These are phyloP conservation scores for Tachuris rubrigastra DNA, from an alignment of 2,113 vertebrate species.

Conservation along the genomic window DNA sequence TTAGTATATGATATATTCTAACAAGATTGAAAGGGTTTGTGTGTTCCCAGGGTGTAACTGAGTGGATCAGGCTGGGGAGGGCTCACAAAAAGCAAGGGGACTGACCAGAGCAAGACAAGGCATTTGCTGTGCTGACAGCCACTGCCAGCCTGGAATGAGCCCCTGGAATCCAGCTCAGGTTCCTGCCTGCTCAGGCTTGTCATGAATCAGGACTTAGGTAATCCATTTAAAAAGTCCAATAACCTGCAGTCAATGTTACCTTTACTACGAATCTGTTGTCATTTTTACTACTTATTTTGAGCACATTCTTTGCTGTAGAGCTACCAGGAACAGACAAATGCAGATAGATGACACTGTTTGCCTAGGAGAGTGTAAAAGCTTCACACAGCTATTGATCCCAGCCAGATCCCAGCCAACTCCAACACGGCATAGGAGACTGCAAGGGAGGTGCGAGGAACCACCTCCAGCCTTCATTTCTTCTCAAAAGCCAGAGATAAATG, in stretches of 20 bases:
- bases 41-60: background rate
- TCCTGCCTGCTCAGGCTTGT: background rate
- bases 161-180: background rate
- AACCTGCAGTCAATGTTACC: conserved; percentile 19
- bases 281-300: conserved; percentile 14
- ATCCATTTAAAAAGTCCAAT: background rate
- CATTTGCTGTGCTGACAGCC: background rate
- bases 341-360: background rate
- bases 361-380: background rate
- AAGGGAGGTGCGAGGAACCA: background rate
- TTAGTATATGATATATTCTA: background rate
- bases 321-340: background rate
- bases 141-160: background rate
- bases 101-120: background rate
- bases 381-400: background rate
- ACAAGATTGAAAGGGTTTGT: background rate
- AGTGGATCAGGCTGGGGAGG: background rate
- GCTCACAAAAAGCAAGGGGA: background rate
- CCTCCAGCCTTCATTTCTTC: background rate
- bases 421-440: accelerated
- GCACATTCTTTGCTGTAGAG: background rate
- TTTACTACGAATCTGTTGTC: background rate
- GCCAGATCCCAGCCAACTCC: background rate
- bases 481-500: background rate
- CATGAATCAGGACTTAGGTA: conserved; percentile 6